These are phyloP conservation scores for Armadillidium nasatum DNA, from an alignment of 1,140 invertebrate species.

Conservation along the genomic window DNA sequence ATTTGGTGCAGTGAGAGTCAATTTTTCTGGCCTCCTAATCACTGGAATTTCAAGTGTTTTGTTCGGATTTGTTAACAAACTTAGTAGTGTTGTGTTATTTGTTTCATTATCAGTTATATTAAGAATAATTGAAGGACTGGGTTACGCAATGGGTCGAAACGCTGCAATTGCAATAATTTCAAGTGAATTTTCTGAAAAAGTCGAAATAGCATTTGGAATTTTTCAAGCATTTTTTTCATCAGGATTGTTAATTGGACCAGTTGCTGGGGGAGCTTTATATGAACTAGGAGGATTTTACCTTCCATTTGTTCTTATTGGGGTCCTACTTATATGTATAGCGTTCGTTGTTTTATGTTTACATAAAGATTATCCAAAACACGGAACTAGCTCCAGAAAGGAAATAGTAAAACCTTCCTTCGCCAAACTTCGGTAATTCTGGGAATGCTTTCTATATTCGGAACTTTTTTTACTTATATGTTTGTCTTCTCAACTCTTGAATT, in stretches of 20 bases:
- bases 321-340: constrained; percentile 43
- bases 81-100: not conserved
- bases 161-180: constrained; percentile 19
- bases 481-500: constrained; percentile 74
- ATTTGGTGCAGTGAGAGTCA: constrained; percentile 14
- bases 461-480: constrained; percentile 75
- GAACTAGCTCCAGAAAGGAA: constrained; percentile 58
- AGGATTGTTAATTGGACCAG: constrained; percentile 42
- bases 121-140: constrained; percentile 22
- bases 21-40: not conserved
- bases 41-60: constrained; percentile 17
- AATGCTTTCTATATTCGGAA: constrained; percentile 63
- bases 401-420: constrained; percentile 43
- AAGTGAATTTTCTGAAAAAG: constrained; percentile 26
- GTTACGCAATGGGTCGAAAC: constrained; percentile 11
- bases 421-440: constrained; percentile 54
- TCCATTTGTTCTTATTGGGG: constrained; percentile 47
- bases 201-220: constrained; percentile 13
- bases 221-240: constrained; percentile 16
- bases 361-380: constrained; percentile 56
- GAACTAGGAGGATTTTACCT: constrained; percentile 47
- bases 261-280: constrained; percentile 46
- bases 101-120: not conserved
- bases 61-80: constrained; percentile 21
- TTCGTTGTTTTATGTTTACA: constrained; percentile 53